Evolutionary conservation across 2,888 invertebrate species (phyloP), one percentile per base, ranked within the genome.

Genomic region (Eilema depressum): DNA sequence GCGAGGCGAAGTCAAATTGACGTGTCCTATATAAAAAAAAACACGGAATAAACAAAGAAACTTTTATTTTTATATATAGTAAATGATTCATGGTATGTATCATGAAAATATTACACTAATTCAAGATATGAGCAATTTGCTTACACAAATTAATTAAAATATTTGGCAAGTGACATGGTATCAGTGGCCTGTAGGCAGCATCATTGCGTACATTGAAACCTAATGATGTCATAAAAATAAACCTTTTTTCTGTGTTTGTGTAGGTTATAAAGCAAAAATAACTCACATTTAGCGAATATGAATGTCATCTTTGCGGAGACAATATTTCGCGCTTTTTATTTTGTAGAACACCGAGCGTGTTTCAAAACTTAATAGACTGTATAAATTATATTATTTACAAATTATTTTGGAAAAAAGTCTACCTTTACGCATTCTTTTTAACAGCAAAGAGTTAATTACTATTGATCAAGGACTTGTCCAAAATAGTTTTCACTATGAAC

Each of bases 131-230:
- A 62, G 61, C 30, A 23, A 62, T 62, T 62, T 33, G 12, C 7
- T 23, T 23, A 37, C 33, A 37, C 62, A 62, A 62, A 62, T 62
- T 33, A 14, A 12, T 62, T 23, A 37, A n/a, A n/a, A 7, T 12
- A 37, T 62, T 62, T 33, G 62, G 62, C 33, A 62, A 62, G 23
- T 23, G 23, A 37, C 23, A 62, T 37, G 14, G n/a, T n/a, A 37
- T 33, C 23, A 33, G 14, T 33, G 33, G 14, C 23, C n/a, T 23
- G 20, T 47, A 20, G 47, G 47, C 20, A 47, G 47, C 30, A n/a
- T 10, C 28, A 26, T 28, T 30, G 37, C 8, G 12, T n/a, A 53
- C 53, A 53, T 53, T 53, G 2, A 53, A 53, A 53, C 17, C 33
- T 62, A 14, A 37, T 23, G 33, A 37, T 37, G 33, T 62, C n/a